phyloP scores from a whole-genome alignment of 2,888 invertebrate genomes.

The Harmothoe impar region DNA sequence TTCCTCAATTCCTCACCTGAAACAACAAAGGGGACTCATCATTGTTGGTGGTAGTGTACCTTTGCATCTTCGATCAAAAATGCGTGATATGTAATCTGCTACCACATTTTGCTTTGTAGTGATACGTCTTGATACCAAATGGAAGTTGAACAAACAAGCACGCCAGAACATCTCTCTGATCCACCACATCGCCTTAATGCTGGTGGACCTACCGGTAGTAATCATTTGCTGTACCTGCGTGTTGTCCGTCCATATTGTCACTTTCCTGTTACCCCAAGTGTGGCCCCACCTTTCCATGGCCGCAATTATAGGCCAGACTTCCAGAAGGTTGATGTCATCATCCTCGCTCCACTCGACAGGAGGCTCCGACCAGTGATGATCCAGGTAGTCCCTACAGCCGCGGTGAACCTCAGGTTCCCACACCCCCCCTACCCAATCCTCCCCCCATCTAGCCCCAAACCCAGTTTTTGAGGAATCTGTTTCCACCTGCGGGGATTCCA shows the following conservation, averaged over 20 bases:
- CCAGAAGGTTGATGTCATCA: neutral
- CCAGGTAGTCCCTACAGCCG: no score
- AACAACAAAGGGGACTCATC: neutral
- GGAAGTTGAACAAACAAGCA: neutral
- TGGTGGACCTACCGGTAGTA: neutral
- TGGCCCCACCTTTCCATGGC: neutral
- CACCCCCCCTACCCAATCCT: no score
- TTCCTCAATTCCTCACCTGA: neutral
- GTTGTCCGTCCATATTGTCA: neutral
- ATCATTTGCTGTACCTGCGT: neutral
- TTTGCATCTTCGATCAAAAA: neutral
- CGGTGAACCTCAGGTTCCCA: neutral
- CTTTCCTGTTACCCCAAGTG: neutral
- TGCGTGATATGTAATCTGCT: neutral
- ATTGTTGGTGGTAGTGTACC: neutral
- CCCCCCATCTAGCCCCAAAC: no score
- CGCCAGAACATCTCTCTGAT: neutral
- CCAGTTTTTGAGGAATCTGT: no score
- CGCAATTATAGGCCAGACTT: neutral
- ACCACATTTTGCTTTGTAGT: neutral
- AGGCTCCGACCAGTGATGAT: no score
- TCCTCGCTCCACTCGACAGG: no score
- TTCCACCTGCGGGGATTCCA: no score
- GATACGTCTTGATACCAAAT: neutral
- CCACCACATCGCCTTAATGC: neutral